Evolutionary conservation across 2,797 vertebrate genomes (phyloP).

Genomic region (Synanceia verrucosa): DNA sequence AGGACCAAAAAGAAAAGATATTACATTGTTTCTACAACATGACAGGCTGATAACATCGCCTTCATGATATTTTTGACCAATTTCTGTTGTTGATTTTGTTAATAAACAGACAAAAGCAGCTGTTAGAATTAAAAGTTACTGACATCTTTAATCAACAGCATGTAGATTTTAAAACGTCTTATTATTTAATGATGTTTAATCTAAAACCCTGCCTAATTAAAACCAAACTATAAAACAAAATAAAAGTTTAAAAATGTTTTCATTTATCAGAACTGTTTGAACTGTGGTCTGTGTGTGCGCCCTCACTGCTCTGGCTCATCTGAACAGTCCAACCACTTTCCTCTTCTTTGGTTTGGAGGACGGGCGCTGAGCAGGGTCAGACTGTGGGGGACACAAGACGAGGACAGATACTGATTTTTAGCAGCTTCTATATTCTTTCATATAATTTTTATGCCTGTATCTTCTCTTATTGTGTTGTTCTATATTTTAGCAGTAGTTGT

Average conservation of each 20-base stretch:
- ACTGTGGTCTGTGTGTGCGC: not conserved
- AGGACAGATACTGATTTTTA: not conserved
- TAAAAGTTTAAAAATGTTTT: constrained; percentile 20
- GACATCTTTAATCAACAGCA: constrained; percentile 17
- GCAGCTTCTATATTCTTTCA: not conserved
- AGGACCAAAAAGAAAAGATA: fast-evolving
- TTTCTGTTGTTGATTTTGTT: not conserved
- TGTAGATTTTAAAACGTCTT: not conserved
- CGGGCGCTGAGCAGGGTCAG: constrained; percentile 25
- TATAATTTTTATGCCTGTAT: not conserved
- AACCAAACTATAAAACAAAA: not conserved
- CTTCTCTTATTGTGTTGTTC: not conserved
- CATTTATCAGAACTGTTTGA: too few species aligned
- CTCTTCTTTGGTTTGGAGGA: constrained; percentile 80
- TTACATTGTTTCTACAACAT: not conserved
- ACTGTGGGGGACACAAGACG: constrained; percentile 31
- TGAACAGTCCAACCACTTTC: constrained; percentile 80
- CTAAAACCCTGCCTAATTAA: not conserved
- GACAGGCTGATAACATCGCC: not conserved
- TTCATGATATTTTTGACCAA: not conserved
- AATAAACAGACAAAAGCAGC: not conserved
- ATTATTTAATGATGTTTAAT: not conserved
- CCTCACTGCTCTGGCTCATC: constrained; percentile 55
- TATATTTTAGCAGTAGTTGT: not conserved
- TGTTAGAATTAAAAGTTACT: not conserved